Conservation (phyloP, 2,888 invertebrate species). For the Drosophila paranaensis region DNA sequence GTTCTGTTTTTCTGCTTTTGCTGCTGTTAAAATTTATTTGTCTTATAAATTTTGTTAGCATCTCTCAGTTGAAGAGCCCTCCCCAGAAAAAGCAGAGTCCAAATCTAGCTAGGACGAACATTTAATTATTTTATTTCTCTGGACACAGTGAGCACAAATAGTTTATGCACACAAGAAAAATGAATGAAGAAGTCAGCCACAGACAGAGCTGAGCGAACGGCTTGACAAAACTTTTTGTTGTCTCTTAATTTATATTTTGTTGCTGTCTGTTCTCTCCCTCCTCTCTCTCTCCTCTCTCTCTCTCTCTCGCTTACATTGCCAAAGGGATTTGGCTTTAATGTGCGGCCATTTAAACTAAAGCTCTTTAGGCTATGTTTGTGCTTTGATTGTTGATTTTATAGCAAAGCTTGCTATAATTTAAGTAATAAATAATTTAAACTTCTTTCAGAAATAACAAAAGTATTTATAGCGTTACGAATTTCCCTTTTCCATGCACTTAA, state of each 20-base stretch:
- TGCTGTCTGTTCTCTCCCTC: conserved; percentile 4
- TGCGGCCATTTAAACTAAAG: conserved; percentile 69
- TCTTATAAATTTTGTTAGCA: conserved; percentile 76
- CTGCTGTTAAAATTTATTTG: conserved; percentile 65
- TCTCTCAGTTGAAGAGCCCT: conserved; percentile 56
- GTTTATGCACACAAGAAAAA: conserved; percentile 50
- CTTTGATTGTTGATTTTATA: conserved; percentile 25
- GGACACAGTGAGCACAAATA: conserved; percentile 42
- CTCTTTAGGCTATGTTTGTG: conserved; percentile 29
- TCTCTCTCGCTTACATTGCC: background rate
- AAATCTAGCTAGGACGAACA: conserved; percentile 32
- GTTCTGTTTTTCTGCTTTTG: conserved; percentile 51
- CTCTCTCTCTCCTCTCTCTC: background rate
- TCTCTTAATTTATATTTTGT: conserved; percentile 46
- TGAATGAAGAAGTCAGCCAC: conserved; percentile 42
- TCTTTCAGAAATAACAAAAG: background rate
- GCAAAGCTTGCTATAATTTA: too few relatives aligned
- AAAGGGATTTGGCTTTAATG: conserved; percentile 56
- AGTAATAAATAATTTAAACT: background rate
- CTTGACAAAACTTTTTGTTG: conserved; percentile 46
- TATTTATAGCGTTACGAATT: background rate
- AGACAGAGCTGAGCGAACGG: conserved; percentile 22
- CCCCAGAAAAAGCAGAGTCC: conserved; percentile 14
- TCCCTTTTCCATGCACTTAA: background rate
- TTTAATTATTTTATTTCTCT: conserved; percentile 58